phyloP scores from a whole-genome alignment of 2,888 invertebrate species.

The Eumacrocentrus americanus region DNA sequence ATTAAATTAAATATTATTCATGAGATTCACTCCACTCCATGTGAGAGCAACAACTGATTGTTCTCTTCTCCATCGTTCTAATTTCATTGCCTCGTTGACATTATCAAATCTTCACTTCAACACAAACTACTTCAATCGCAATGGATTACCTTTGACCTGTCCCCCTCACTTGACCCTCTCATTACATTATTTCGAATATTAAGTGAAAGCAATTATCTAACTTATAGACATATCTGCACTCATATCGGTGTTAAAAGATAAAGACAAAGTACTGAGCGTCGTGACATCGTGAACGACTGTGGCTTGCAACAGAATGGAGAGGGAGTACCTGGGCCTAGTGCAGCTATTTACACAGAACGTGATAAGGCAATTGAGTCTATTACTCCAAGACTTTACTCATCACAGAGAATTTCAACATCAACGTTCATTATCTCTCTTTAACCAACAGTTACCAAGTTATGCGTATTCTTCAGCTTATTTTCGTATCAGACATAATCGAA shows the following conservation, averaged over 20 bases:
- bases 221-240: background rate
- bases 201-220: background rate
- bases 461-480: background rate
- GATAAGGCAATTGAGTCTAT: constrained; percentile 1
- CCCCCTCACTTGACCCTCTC: background rate
- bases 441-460: background rate
- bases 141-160: background rate
- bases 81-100: no score
- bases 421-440: constrained; percentile 6
- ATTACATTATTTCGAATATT: background rate
- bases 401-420: background rate
- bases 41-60: background rate
- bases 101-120: background rate
- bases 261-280: no score
- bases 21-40: background rate
- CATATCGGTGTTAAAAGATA: no score
- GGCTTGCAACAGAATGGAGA: no score
- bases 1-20: no score
- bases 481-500: background rate
- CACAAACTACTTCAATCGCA: background rate
- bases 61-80: background rate
- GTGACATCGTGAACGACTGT: no score
- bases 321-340: background rate
- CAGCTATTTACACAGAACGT: constrained; percentile 9
- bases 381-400: background rate